Base-by-base conservation (phyloP, 2,888 invertebrate genomes). In the Cephus pygmeus region DNA sequence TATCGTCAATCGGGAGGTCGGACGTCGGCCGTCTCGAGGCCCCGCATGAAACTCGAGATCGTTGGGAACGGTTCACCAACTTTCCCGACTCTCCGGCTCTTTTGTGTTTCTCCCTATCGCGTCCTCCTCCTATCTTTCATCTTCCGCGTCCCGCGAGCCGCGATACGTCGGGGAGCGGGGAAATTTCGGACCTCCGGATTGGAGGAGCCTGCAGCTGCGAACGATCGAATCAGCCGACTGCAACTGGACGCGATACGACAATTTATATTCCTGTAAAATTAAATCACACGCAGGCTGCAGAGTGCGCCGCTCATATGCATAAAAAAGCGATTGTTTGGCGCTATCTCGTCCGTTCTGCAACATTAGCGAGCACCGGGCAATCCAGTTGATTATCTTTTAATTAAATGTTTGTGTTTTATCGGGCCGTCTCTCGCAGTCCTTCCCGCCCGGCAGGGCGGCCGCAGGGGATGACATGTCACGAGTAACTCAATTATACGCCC, bases 311-410 rank as follows among this genome's bases (percentile, higher is more conserved):
- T 88, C 87, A 89, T 88, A 89, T 89, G 88, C 89, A 89, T 88
- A 88, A 89, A 88, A 87, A 87, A 87, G 83, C 89, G 85, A 89
- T 88, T 88, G 89, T 84, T 79, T 84, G 79, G 56, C 80, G 83
- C 83, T 84, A 85, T 86, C 85, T 86, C 80, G 81, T 33, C 40
- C 84, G 85, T 86, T 84, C 85, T 86, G 85, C 87, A 84, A 88
- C 87, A 88, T 88, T 88, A 88, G 86, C 86, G 87, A 81, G 79
- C 82, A 79, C 34, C 34, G 75, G 76, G 81, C 87, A 87, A 90
- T 89, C 86, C 86, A 86, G 82, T 87, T 87, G 90, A 89, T 90
- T 90, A 90, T 90, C 89, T 90, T 90, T 90, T 90, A 90, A 90
- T 90, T 90, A 90, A 90, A 90, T 87, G 89, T 89, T 89, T 87